Percentiles rank a stretch among this genome's conserved stretches.
phyloP scores from a whole-genome alignment of 1,140 invertebrate genomes.

The Oryctes rhinoceros region DNA sequence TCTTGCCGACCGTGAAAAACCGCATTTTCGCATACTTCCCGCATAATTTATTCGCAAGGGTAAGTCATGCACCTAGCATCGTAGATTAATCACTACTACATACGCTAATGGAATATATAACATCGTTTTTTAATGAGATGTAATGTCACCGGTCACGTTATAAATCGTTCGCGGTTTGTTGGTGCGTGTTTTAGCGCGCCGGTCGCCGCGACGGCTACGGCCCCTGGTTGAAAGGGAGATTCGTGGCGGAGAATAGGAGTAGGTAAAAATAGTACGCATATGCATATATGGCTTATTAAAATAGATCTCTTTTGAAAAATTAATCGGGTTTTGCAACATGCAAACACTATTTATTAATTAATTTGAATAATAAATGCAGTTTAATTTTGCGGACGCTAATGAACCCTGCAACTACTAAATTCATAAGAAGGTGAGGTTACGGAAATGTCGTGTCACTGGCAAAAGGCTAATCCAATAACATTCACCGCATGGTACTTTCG shows the following conservation, averaged over 20 bases:
- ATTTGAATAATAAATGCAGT: too few relatives aligned
- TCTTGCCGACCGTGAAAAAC: neutral
- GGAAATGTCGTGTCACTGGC: too few relatives aligned
- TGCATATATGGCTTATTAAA: too few relatives aligned
- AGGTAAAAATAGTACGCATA: neutral
- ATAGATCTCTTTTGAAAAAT: too few relatives aligned
- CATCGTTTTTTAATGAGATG: slow-evolving; percentile 9
- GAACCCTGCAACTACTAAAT: too few relatives aligned
- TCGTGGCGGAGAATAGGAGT: neutral
- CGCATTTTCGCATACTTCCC: neutral
- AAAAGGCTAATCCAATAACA: too few relatives aligned
- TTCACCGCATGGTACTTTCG: too few relatives aligned
- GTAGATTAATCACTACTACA: neutral
- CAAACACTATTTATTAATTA: too few relatives aligned
- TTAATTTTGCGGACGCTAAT: too few relatives aligned
- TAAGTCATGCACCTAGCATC: neutral
- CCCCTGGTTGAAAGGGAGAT: neutral
- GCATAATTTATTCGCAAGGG: neutral
- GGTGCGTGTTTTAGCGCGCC: neutral
- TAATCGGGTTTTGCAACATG: too few relatives aligned
- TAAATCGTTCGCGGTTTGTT: neutral
- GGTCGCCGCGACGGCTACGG: neutral
- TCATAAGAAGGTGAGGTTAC: too few relatives aligned
- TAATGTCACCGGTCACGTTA: slow-evolving; percentile 8
- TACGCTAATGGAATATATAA: slow-evolving; percentile 15